Evolutionary conservation across 1,140 invertebrate species (phyloP), one percentile per base, ranked within the genome.

Genomic region (Leptinotarsa defecta): DNA sequence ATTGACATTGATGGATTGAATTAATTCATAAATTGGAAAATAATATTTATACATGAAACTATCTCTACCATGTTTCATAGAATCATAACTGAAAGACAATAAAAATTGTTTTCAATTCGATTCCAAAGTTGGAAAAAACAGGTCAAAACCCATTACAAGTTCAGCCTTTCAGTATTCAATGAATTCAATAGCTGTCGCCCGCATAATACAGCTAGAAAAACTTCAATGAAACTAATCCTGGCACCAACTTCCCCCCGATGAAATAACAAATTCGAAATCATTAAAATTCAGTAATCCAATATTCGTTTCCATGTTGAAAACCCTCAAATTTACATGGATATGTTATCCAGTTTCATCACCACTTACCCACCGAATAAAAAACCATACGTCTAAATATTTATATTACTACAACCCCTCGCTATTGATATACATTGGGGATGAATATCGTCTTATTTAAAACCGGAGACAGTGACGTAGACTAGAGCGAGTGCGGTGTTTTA

Each of bases 211-310:
- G 34, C 34, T 43, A 43, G 6, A 43, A 43, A 43, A 43, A 11
- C 34, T 11, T 43, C 34, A 43, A 43, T 8, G 8, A 43, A 43
- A 43, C 34, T 43, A 57, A 57, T 19, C 52, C 52, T 15, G 4
- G n/a, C 13, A 57, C n/a, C 1, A 57, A 57, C 52, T 57, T 57
- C 64, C 64, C 13, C 27, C 64, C 13, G 3, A 24, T 15, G 64
- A 22, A 19, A 34, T 11, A 8, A 65, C 63, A 27, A 24, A 65
- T 65, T 65, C 68, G 49, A 72, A 72, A 61, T 72, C 70, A 72
- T 72, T 72, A 24, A 72, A 72, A 62, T 72, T 72, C n/a, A 61
- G 70, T 72, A 72, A 72, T 72, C 70, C 57, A 72, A 72, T 72
- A 72, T 72, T 52, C 48, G 17, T 49, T 48, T 27, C 70, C 49